phyloP scores from a whole-genome alignment of 30 jellyfish, hydroid and myxozoan species.

The Cassiopea xamachana region DNA sequence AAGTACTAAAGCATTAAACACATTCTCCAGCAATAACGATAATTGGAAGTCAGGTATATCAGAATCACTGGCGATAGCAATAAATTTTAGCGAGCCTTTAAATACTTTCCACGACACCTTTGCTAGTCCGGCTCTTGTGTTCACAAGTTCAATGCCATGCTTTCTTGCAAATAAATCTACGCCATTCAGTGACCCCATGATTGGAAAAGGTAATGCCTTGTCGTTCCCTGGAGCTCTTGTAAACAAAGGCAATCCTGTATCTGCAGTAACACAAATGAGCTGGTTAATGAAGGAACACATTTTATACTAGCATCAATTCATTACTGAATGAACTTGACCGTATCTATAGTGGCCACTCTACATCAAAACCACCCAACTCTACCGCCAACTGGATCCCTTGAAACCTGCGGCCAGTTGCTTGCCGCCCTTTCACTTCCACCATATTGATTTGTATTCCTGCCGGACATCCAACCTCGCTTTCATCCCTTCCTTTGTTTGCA shows the following conservation, averaged over 20 bases:
- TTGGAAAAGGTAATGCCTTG: slow-evolving; percentile 90
- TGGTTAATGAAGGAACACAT: slow-evolving; percentile 62
- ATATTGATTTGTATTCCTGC: neutral
- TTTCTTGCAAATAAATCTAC: slow-evolving; percentile 93
- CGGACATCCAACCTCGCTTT: neutral
- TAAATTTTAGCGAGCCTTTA: slow-evolving; percentile 71
- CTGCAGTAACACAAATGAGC: slow-evolving; percentile 88
- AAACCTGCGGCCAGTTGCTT: too few relatives aligned
- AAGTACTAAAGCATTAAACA: slow-evolving; percentile 83
- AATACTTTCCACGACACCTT: slow-evolving; percentile 88
- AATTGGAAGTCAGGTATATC: slow-evolving; percentile 55
- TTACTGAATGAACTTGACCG: neutral
- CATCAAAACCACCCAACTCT: neutral
- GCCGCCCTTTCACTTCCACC: slow-evolving; percentile 5
- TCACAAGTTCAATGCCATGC: slow-evolving; percentile 77
- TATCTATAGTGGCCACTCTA: neutral
- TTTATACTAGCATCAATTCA: neutral
- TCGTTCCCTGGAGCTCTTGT: slow-evolving; percentile 67
- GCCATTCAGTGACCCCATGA: slow-evolving; percentile 98
- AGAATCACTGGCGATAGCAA: slow-evolving; percentile 61
- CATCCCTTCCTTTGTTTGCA: neutral
- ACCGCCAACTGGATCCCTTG: neutral
- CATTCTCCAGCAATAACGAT: slow-evolving; percentile 65
- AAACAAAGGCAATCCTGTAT: slow-evolving; percentile 92
- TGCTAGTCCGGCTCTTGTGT: slow-evolving; percentile 85